Percentiles rank a stretch among this genome's conserved stretches.
Conservation (phyloP, 2,888 invertebrate species). For the Caenorhabditis sp. region DNA sequence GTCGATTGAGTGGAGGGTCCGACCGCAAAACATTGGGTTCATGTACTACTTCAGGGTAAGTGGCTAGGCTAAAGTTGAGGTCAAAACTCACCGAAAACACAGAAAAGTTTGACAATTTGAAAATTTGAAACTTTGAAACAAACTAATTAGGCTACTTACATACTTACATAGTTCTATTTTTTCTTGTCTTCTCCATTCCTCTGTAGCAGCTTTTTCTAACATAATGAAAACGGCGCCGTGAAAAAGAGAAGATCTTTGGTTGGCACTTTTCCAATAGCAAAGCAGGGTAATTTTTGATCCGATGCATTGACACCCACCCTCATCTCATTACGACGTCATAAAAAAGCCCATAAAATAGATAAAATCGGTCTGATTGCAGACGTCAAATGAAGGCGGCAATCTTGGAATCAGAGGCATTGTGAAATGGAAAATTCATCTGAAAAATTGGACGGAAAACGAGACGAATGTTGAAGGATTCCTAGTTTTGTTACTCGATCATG, state of each 20-base stretch:
- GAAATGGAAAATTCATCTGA: conserved; percentile 48
- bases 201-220: neutral
- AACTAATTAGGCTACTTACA: too few species aligned
- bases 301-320: too few species aligned
- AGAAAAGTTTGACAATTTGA: too few species aligned
- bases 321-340: conserved; percentile 24
- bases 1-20: conserved; percentile 34
- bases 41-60: conserved; percentile 47
- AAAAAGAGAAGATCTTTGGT: neutral
- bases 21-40: conserved; percentile 45
- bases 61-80: neutral
- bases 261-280: too few species aligned
- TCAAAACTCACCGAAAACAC: too few species aligned
- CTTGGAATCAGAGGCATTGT: conserved; percentile 55
- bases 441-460: conserved; percentile 34
- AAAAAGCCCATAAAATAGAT: conserved; percentile 42
- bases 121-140: too few species aligned
- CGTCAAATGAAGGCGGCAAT: conserved; percentile 45
- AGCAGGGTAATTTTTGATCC: conserved; percentile 50
- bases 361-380: conserved; percentile 35
- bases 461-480: conserved; percentile 38
- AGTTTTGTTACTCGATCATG: conserved; percentile 45
- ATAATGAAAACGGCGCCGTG: neutral
- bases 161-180: too few species aligned
- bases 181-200: too few species aligned